Evolutionary conservation across 2,797 vertebrate species (phyloP).

Genomic region (Channa striata): DNA sequence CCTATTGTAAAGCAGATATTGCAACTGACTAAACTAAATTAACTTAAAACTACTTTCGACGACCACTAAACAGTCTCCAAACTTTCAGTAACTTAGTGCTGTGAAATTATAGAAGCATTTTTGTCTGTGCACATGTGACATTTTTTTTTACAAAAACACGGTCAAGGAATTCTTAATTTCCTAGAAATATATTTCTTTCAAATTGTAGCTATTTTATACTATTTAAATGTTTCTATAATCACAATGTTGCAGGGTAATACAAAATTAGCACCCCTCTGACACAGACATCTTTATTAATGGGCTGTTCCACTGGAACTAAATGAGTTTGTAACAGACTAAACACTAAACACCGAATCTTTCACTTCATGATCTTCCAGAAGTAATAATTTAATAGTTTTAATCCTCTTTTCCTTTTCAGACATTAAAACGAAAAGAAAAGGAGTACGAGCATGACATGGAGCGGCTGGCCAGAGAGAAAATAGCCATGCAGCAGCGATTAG

Average conservation of each 20-base stretch:
- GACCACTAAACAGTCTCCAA: too few relatives aligned
- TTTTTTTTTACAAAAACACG: not conserved
- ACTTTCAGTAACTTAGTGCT: too few relatives aligned
- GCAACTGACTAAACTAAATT: too few relatives aligned
- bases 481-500: conserved; percentile 93
- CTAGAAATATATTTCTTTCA: not conserved
- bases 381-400: too few relatives aligned
- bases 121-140: not conserved
- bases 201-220: not conserved
- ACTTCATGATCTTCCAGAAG: too few relatives aligned
- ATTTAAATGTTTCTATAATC: not conserved
- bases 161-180: not conserved
- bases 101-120: too few relatives aligned
- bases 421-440: conserved; percentile 97
- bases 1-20: too few relatives aligned
- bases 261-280: not conserved
- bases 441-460: conserved; percentile 99
- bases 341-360: too few relatives aligned
- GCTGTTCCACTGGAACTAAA: not conserved
- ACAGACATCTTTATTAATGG: too few relatives aligned
- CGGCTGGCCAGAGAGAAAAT: conserved; percentile 97
- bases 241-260: not conserved
- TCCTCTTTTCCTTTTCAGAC: conserved; percentile 80
- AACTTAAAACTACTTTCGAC: too few relatives aligned
- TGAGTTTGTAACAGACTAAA: too few relatives aligned